Evolutionary conservation across 2,113 vertebrate species (phyloP), one percentile per base, ranked within the genome.

Genomic region (Elephas maximus): DNA sequence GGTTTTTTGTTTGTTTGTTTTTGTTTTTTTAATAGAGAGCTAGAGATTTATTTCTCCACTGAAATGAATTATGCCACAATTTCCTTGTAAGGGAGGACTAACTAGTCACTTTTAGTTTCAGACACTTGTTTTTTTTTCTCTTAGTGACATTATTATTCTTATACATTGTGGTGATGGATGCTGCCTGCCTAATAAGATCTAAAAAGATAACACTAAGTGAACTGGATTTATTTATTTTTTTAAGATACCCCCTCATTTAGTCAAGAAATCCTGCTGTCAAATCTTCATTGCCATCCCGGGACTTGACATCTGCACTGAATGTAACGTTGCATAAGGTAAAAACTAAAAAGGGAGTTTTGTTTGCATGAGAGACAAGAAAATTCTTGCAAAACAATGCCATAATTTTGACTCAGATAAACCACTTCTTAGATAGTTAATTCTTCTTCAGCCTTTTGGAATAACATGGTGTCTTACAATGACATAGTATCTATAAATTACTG

Each of bases 371-470:
- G 48, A 17, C 79, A 41, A 76, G 95, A 93, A 80, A 96, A 82
- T 60, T 88, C 88, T 93, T 37, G 92, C 71, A 96, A 95, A 96
- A 79, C 53, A 77, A 74, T 76, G 79, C 79, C 96, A 96, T 92
- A 97, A 95, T 97, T 81, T 82, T 95, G 96, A 95, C 69, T 97
- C 76, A 95, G 71, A 97, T 65, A 97, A 98, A 98, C 95, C 81
- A 93, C 90, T 67, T 97, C 94, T 95, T 88, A 86, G 88, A 53
- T 41, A 62, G 69, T 30, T 79, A 62, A 97, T 79, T 96, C 96
- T 89, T 96, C 94, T 98, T 96, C 74, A 90, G 82, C 88, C 81
- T 57, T 90, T 97, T 92, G 95, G 91, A 98, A 97, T 53, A 97
- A 97, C 79, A 93, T 48, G 21, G n/a, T 94, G 94, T 97, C 94